Evolutionary conservation across 2,113 vertebrate species (phyloP).

Genomic region (Echinops telfairi): DNA sequence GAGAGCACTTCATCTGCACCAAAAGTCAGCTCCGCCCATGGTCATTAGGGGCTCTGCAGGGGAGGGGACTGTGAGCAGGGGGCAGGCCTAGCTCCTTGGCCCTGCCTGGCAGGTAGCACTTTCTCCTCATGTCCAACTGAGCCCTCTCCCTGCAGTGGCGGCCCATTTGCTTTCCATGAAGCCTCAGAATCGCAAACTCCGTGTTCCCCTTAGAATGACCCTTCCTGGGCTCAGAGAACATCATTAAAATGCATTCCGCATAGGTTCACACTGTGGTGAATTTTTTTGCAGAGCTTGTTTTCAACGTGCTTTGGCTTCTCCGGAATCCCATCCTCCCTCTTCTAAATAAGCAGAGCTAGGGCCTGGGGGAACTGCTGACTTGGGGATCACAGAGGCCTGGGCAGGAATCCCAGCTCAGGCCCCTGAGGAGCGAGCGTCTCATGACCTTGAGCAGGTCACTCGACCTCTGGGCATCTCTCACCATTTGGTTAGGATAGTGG

Average conservation of each 20-base stretch:
- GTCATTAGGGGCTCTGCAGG: neutral
- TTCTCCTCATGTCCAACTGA: fast-evolving
- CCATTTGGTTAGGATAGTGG: neutral
- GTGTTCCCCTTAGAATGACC: neutral
- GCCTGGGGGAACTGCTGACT: neutral
- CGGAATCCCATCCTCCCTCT: neutral
- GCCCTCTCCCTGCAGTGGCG: neutral
- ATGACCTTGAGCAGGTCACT: slow-evolving; percentile 4
- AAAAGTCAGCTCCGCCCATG: neutral
- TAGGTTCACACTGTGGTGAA: slow-evolving; percentile 34
- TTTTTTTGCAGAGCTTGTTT: slow-evolving; percentile 34
- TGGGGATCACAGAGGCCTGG: neutral
- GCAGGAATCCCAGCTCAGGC: neutral
- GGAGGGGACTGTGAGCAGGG: neutral
- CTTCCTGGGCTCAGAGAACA: neutral
- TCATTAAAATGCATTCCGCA: slow-evolving; percentile 20
- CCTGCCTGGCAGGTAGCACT: neutral
- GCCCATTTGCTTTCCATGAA: neutral
- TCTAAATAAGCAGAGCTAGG: neutral
- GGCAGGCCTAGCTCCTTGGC: neutral
- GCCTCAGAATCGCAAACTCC: neutral
- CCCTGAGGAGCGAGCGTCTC: neutral
- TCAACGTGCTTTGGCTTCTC: slow-evolving; percentile 19
- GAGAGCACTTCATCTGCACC: neutral
- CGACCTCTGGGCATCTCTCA: neutral